phyloP scores from a whole-genome alignment of 2,888 invertebrate genomes.

The Calliscelio sp. region DNA sequence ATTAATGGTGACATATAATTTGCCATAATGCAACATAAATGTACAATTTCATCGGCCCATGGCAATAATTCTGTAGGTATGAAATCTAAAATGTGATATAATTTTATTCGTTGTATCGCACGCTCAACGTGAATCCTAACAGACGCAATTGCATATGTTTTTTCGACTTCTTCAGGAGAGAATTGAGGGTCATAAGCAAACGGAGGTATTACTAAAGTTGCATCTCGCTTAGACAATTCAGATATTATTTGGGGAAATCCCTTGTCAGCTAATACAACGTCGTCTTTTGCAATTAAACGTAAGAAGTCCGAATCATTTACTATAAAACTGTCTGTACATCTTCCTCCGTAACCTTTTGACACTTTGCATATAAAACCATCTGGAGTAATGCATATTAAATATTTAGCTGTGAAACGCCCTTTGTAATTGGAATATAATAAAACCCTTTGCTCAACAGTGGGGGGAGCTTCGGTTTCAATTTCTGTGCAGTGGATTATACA shows the following conservation, averaged over 20 bases:
- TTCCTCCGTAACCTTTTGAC: conserved; percentile 62
- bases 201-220: conserved; percentile 71
- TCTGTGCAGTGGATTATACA: conserved; percentile 66
- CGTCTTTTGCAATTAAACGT: conserved; percentile 65
- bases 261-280: conserved; percentile 27
- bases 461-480: conserved; percentile 48
- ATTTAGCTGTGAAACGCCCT: conserved; percentile 21
- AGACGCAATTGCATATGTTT: too few relatives aligned
- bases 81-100: too few relatives aligned
- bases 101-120: too few relatives aligned
- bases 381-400: conserved; percentile 44
- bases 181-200: too few relatives aligned
- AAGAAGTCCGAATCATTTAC: conserved; percentile 64
- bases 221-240: neutral
- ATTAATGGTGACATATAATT: too few relatives aligned
- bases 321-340: conserved; percentile 65
- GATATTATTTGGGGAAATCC: conserved; percentile 19
- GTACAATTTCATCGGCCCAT: too few relatives aligned
- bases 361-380: conserved; percentile 53
- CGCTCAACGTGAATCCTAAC: too few relatives aligned
- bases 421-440: conserved; percentile 36
- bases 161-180: too few relatives aligned
- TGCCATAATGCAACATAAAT: too few relatives aligned
- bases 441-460: conserved; percentile 16
- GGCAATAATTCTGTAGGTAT: too few relatives aligned